Evolutionary conservation across 2,113 vertebrate genomes (phyloP), one percentile per base, ranked within the genome.

Genomic region (Nannobrachium achirus): DNA sequence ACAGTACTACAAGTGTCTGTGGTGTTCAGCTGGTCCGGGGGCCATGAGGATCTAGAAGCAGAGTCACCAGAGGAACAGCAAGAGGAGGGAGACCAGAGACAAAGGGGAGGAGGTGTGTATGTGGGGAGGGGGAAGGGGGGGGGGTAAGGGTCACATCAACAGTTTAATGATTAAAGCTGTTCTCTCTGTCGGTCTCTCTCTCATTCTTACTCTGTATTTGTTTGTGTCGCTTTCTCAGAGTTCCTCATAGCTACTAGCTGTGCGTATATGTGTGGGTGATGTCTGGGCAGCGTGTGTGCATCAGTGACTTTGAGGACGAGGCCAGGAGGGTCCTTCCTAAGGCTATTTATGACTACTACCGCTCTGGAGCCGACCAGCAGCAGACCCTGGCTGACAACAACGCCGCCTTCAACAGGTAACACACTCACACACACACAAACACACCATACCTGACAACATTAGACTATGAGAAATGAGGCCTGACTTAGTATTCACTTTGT

Each of bases 301-400:
- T 98, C 65, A 80, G 82, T 0, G 98, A 99, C 73, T 99, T 95
- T 76, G 96, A 99, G 74, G 76, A 90, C 2, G 71, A 94, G 25
- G 97, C 97, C 8, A 91, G 88, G 71, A 87, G 57, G 41, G 68
- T 89, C 33, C 95, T 99, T 57, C 95, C 92, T 0, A 99, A 98
- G 82, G 88, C 95, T 0, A 89, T 98, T 13, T 98, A 94, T 7
- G 97, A 99, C 75, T 99, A 99, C 81, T 99, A 98, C 66, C 79
- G 83, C 14, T 99, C 96, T 0, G 97, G 98, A 75, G 96, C 98
- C 0, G 96, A 98, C n/a, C 91, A 95, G 55, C 93, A 99, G 65
- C 86, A 90, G 67, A 98, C 97, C 0, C 77, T 99, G 65, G 92
- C 84, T 39, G 95, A 97, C 76, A 99, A 99, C 1, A 72, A 93